phyloP scores from a whole-genome alignment of 2,888 invertebrate genomes.

The Parthenolecanium corni region DNA sequence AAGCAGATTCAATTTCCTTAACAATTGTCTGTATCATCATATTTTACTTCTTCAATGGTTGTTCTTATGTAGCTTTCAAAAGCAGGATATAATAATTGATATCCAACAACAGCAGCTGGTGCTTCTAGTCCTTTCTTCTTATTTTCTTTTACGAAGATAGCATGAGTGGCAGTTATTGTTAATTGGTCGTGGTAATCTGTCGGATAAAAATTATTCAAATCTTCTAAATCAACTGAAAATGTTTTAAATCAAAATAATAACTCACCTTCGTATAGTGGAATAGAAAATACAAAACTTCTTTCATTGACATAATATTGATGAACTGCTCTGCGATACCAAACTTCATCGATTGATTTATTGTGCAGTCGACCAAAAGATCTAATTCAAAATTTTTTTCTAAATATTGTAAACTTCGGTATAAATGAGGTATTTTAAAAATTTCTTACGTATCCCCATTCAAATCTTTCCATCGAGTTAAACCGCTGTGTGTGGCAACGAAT shows the following conservation, averaged over 20 bases:
- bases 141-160: conserved; percentile 48
- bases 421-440: neutral
- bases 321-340: conserved; percentile 83
- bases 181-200: neutral
- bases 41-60: conserved; percentile 47
- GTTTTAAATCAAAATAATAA: conserved; percentile 1
- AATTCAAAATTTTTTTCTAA: conserved; percentile 30
- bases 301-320: conserved; percentile 77
- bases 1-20: no score
- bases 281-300: conserved; percentile 82
- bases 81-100: conserved; percentile 68
- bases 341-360: conserved; percentile 69
- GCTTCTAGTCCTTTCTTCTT: conserved; percentile 37
- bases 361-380: conserved; percentile 74
- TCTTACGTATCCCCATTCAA: conserved; percentile 35
- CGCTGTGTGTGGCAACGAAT: conserved; percentile 82
- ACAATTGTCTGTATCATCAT: no score
- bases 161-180: conserved; percentile 73
- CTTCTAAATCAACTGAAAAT: neutral
- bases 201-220: neutral
- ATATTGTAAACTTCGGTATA: neutral
- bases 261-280: conserved; percentile 52
- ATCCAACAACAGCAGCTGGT: conserved; percentile 49
- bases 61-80: conserved; percentile 66
- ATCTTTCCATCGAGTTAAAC: conserved; percentile 79